Evolutionary conservation across 92 coral and sea anemone genomes (phyloP).

Genomic region (Nematostella vectensis): DNA sequence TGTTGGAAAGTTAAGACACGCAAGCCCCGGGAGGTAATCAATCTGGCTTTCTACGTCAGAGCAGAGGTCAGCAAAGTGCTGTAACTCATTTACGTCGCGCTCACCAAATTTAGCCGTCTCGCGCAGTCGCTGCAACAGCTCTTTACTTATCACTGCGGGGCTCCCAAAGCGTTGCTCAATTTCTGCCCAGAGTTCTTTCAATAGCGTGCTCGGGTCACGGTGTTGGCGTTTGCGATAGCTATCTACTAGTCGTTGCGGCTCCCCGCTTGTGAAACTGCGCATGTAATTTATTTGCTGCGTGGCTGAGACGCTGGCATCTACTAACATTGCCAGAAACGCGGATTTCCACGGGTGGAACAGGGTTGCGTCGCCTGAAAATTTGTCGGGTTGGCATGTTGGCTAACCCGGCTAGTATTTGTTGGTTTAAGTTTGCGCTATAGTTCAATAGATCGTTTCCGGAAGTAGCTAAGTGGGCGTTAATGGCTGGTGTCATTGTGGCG

Average conservation of each 20-base stretch:
- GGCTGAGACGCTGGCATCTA: conserved; percentile 38
- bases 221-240: conserved; percentile 51
- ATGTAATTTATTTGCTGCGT: conserved; percentile 43
- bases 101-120: conserved; percentile 26
- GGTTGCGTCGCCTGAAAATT: conserved; percentile 23
- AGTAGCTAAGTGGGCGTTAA: too few relatives aligned
- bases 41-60: conserved; percentile 29
- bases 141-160: conserved; percentile 44
- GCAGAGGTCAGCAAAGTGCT: conserved; percentile 32
- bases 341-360: conserved; percentile 62
- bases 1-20: conserved; percentile 31
- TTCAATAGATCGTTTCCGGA: conserved; percentile 23
- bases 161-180: conserved; percentile 56
- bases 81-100: conserved; percentile 15
- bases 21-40: conserved; percentile 28
- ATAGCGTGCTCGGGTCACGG: conserved; percentile 33
- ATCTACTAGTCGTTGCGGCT: conserved; percentile 37
- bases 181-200: conserved; percentile 31
- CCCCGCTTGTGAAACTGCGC: conserved; percentile 46
- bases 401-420: conserved; percentile 23
- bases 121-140: conserved; percentile 38
- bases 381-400: conserved; percentile 31
- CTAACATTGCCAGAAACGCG: conserved; percentile 47
- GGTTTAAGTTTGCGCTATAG: conserved; percentile 8
- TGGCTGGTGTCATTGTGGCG: background rate